phyloP scores from a whole-genome alignment of 2,113 vertebrate genomes.

The Protobothrops mucrosquamatus region DNA sequence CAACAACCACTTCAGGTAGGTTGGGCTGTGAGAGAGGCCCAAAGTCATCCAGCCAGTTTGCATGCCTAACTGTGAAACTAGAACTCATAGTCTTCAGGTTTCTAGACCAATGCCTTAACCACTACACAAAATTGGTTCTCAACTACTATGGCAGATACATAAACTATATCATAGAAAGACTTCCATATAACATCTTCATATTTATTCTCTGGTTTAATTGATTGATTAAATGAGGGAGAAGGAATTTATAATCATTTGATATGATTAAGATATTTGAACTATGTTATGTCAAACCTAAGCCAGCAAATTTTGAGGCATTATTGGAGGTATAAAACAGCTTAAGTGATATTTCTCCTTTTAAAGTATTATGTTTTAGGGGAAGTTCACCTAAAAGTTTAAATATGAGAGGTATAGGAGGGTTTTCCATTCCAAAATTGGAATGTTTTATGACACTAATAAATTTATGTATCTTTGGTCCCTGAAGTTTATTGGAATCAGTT shows the following conservation, averaged over 20 bases:
- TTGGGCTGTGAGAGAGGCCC: no score
- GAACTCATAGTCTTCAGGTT: no score
- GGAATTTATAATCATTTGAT: neutral
- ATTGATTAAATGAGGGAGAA: neutral
- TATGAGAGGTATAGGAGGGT: neutral
- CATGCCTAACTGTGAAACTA: no score
- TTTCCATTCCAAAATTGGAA: slow-evolving; percentile 6
- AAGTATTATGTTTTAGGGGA: slow-evolving; percentile 8
- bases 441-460: slow-evolving; percentile 46
- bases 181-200: neutral
- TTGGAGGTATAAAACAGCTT: rapidly evolving
- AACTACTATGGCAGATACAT: neutral
- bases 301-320: neutral
- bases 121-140: no score
- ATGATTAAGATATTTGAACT: neutral
- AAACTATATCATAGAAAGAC: neutral
- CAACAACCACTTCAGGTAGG: no score
- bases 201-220: neutral
- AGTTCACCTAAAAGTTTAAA: slow-evolving; percentile 7
- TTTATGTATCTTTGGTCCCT: slow-evolving; percentile 40
- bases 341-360: slow-evolving; percentile 10
- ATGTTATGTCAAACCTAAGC: neutral
- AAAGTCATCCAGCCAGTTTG: no score
- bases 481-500: slow-evolving; percentile 41
- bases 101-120: no score